phyloP scores from a whole-genome alignment of 1,140 invertebrate genomes.

The Neotoxoptera formosana region DNA sequence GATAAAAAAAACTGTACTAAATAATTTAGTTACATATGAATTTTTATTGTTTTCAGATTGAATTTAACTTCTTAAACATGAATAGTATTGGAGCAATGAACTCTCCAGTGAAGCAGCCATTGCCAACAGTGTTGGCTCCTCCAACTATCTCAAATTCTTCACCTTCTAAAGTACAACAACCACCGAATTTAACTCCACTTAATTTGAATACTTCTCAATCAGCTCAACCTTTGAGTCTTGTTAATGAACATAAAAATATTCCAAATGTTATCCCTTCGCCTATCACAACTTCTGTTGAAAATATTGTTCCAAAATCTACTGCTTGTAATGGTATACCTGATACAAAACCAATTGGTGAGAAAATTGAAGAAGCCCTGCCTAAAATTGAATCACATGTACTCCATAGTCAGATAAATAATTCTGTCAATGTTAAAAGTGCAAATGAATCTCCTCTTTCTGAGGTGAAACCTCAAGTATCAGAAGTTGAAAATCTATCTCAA shows the following conservation, averaged over 20 bases:
- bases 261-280: background rate
- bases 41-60: conserved; percentile 23
- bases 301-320: conserved; percentile 39
- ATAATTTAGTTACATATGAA: background rate
- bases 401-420: background rate
- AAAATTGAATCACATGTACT: conserved; percentile 27
- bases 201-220: conserved; percentile 49
- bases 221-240: conserved; percentile 51
- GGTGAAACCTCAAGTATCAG: background rate
- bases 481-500: conserved; percentile 51
- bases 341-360: conserved; percentile 22
- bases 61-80: conserved; percentile 27
- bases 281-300: conserved; percentile 10
- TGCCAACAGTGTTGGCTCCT: conserved; percentile 40
- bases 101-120: conserved; percentile 53
- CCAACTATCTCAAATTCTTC: conserved; percentile 43
- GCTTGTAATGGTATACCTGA: conserved; percentile 52
- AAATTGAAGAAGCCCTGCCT: conserved; percentile 13
- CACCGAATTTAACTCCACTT: conserved; percentile 48
- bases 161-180: conserved; percentile 50
- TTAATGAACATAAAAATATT: conserved; percentile 49
- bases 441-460: conserved; percentile 23
- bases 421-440: background rate
- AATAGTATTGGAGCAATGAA: conserved; percentile 53
- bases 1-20: background rate